Percentiles rank a stretch among this genome's conserved stretches.
Evolutionary conservation across 2,113 vertebrate genomes (phyloP).

Genomic region (Corvus hawaiiensis): DNA sequence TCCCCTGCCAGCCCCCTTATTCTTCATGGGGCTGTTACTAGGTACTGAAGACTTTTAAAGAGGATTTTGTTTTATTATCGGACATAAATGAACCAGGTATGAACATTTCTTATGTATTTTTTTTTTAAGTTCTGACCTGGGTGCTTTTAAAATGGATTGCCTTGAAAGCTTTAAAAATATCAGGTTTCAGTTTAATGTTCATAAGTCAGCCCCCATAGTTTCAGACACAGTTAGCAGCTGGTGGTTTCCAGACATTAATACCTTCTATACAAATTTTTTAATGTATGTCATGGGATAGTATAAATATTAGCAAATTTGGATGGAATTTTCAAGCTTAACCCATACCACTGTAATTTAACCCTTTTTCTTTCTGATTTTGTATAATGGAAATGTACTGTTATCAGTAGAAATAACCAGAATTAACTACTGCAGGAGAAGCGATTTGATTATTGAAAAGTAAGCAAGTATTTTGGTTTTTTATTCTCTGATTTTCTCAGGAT

Average conservation of each 20-base stretch:
- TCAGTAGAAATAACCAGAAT: background rate
- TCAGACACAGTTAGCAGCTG: conserved; percentile 54
- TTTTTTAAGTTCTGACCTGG: conserved; percentile 52
- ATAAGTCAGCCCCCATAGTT: conserved; percentile 57
- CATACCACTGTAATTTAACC: background rate
- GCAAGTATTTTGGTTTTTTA: background rate
- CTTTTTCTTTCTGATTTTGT: background rate
- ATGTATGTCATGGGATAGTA: conserved; percentile 5
- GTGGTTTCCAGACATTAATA: conserved; percentile 62
- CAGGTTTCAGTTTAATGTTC: conserved; percentile 70
- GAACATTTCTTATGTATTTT: conserved; percentile 46
- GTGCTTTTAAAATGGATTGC: conserved; percentile 61
- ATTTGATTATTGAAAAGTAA: background rate
- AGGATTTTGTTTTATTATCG: conserved; percentile 75
- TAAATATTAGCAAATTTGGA: conserved; percentile 49
- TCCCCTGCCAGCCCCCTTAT: conserved; percentile 77
- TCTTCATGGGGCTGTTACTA: conserved; percentile 74
- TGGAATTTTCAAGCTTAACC: conserved; percentile 18
- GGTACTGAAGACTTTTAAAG: conserved; percentile 77
- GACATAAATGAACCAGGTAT: conserved; percentile 71
- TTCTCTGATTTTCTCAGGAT: background rate
- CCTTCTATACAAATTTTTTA: conserved; percentile 45
- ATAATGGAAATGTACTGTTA: background rate
- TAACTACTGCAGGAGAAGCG: background rate
- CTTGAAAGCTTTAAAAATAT: conserved; percentile 67